These are phyloP conservation scores for Nasalis larvatus DNA, from an alignment of 2,113 vertebrate genomes.

Conservation along the genomic window DNA sequence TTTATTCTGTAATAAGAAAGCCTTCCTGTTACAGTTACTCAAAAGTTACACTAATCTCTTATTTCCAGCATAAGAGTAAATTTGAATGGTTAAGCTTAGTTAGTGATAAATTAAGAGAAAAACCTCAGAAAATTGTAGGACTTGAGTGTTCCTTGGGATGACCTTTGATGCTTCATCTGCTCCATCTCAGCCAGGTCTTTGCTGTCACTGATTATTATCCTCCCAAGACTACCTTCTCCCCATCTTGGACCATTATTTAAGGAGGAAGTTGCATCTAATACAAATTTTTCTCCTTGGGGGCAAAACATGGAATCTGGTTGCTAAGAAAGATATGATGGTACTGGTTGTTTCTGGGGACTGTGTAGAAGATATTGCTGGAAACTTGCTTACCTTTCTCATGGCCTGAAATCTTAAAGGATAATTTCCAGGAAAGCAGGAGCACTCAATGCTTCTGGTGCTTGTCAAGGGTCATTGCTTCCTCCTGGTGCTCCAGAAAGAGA, in stretches of 20 bases:
- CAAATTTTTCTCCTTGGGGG: background rate
- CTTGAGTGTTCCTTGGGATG: background rate
- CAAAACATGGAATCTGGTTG: background rate
- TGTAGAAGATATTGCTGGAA: background rate
- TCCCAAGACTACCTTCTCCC: background rate
- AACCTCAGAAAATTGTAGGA: background rate
- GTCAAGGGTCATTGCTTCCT: background rate
- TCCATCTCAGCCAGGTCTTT: background rate
- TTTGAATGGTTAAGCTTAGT: background rate
- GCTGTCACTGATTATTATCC: background rate
- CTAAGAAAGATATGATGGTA: background rate
- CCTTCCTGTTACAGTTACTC: background rate
- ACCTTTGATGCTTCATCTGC: background rate
- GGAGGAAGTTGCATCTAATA: background rate
- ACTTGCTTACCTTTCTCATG: background rate
- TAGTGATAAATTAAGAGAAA: background rate
- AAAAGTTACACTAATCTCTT: background rate
- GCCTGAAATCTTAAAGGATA: background rate
- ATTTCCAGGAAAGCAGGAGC: background rate
- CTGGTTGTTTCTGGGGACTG: background rate
- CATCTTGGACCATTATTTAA: background rate
- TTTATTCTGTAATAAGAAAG: constrained; percentile 10
- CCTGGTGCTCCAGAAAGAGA: background rate
- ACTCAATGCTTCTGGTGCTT: background rate
- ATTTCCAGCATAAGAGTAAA: background rate